These are phyloP conservation scores for Bombus confusus DNA, from an alignment of 1,140 invertebrate species.

Conservation along the genomic window DNA sequence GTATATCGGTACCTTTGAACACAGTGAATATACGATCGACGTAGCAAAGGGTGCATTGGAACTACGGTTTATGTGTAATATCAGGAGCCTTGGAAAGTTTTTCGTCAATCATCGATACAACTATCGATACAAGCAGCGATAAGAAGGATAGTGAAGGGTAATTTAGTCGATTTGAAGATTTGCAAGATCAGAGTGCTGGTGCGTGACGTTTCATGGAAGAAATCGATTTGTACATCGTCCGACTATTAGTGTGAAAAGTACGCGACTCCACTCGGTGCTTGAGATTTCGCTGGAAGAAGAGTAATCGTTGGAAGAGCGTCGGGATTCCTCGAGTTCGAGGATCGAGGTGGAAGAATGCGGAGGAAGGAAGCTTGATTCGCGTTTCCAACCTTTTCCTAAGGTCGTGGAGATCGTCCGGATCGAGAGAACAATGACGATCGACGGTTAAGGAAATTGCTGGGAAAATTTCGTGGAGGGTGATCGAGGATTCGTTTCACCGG, in stretches of 20 bases:
- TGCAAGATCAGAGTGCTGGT: too few relatives aligned
- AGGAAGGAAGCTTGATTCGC: not conserved
- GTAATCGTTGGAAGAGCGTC: too few relatives aligned
- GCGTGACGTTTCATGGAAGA: slow-evolving; percentile 32
- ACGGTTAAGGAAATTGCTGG: slow-evolving; percentile 1
- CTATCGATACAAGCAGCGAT: too few relatives aligned
- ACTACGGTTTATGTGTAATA: not conserved
- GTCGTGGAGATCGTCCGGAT: slow-evolving; percentile 6
- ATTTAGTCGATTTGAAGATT: not conserved
- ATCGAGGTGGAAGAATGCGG: slow-evolving; percentile 30
- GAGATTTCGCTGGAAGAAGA: not conserved
- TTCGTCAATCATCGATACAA: accelerated
- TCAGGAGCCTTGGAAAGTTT: not conserved
- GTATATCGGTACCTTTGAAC: not conserved
- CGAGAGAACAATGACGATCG: slow-evolving; percentile 51
- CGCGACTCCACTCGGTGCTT: not conserved
- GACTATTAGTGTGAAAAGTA: slow-evolving; percentile 28
- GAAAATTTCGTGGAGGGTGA: slow-evolving; percentile 35
- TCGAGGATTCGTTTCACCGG: slow-evolving; percentile 30
- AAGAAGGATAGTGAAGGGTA: not conserved
- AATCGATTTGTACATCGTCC: slow-evolving; percentile 1
- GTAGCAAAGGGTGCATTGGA: not conserved
- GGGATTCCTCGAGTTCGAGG: not conserved
- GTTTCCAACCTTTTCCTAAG: not conserved
- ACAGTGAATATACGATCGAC: not conserved